Evolutionary conservation across 2,888 invertebrate species (phyloP), one percentile per base, ranked within the genome.

Genomic region (Ceraclea dissimilis): DNA sequence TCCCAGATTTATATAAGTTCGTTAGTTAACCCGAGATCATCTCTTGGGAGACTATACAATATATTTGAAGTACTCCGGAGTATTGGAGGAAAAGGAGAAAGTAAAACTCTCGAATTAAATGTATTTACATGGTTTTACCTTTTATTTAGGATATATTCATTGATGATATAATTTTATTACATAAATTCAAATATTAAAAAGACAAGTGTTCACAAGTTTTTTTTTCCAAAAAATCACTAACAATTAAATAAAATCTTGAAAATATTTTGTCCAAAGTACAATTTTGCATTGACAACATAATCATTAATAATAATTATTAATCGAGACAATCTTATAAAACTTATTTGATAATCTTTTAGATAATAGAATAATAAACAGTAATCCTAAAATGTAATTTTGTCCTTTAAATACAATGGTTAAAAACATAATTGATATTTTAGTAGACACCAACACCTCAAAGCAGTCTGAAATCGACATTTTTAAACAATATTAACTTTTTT

Each of bases 81-180:
- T n/a, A n/a, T n/a, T n/a, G n/a, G n/a, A n/a, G n/a, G n/a, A n/a
- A n/a, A n/a, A n/a, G n/a, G n/a, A n/a, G n/a, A n/a, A n/a, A n/a
- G n/a, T n/a, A n/a, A n/a, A n/a, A n/a, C n/a, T n/a, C n/a, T n/a
- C n/a, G n/a, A n/a, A n/a, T 2, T 49, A 49, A 49, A 22, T 49
- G 39, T 59, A 59, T 59, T 59, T 59, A 59, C 59, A 59, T 54
- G 52, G 51, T 62, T 59, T 59, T 57, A 60, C 58, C 58, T 60
- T 62, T 62, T 62, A 62, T 62, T 61, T 58, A 56, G 58, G 62
- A 62, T 62, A 60, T 62, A 62, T 58, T 59, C 59, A 61, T 61
- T 59, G 59, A 59, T 59, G 61, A 61, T 61, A 61, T 55, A 58
- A 60, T 62, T 60, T 62, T 51, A 62, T 57, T 62, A 62, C 61